Base-by-base conservation (phyloP, 2,797 vertebrate genomes). In the Microhierax caerulescens region DNA sequence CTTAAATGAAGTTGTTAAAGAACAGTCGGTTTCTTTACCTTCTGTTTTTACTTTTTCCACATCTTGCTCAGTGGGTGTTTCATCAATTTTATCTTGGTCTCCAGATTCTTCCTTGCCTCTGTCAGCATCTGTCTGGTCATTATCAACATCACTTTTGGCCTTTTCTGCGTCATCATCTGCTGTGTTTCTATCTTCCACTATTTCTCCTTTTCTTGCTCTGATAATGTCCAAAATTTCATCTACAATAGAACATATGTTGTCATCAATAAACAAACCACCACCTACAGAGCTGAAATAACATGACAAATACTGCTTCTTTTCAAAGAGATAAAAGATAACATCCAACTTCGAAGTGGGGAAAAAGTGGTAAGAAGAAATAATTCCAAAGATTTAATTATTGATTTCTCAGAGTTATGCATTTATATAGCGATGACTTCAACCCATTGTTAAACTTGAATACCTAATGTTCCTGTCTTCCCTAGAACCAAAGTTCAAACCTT, bases 211-310 rank as follows among this genome's bases (percentile, higher is more conserved):
- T 96, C 98, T 99, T 77, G 98, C 97, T 97, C 98, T 98, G 88
- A 99, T 89, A 79, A 98, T 94, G 36, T 99, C 99, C 98, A 99
- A 96, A 97, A 99, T 99, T 98, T 99, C 99, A 91, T 99, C 99
- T 99, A 91, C 54, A 91, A 92, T 3, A 91, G 36, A 97, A 97
- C 90, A 53, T 37, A 47, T 13, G 45, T 43, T 86, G 70, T 76
- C 90, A 90, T 68, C 59, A 65, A 24, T 18, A 74, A 77, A 68
- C 47, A 93, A 91, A 68, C 10, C 27, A 73, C 57, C 48, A 57
- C 77, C 75, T 36, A 28, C 13, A 78, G 57, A 85, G 60, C 37
- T 84, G 78, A 90, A 91, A 54, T 11, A 88, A 32, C 21, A 37
- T 2, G 18, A 68, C 39, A 75, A 88, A 95, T 48, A 69, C 24